Evolutionary conservation across 2,797 vertebrate species (phyloP).

Genomic region (Sibirionetta formosa): DNA sequence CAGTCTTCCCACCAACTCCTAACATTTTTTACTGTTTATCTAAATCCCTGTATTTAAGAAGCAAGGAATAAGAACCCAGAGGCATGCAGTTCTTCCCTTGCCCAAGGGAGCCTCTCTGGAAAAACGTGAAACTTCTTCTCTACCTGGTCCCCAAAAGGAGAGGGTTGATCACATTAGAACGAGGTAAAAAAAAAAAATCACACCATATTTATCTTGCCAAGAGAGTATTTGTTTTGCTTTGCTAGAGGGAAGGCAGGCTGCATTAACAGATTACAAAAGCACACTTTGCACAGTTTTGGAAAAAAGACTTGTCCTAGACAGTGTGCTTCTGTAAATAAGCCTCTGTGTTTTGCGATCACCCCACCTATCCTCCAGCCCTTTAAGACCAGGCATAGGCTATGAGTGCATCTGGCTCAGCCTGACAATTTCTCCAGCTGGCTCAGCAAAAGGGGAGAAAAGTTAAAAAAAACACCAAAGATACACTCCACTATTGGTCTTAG

Average conservation of each 20-base stretch:
- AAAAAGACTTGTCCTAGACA: not conserved
- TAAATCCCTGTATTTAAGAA: not conserved
- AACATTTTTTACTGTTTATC: not conserved
- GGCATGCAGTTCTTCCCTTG: not conserved
- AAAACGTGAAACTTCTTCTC: slow-evolving; percentile 7
- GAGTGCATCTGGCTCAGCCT: not conserved
- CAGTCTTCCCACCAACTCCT: not conserved
- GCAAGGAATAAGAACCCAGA: not conserved
- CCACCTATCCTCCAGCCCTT: not conserved
- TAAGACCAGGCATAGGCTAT: not conserved
- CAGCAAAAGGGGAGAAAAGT: not conserved
- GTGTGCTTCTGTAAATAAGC: slow-evolving; percentile 48
- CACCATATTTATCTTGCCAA: not conserved
- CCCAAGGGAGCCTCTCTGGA: not conserved
- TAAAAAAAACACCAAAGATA: not conserved
- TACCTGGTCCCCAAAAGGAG: not conserved
- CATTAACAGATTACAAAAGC: not conserved
- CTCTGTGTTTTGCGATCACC: not conserved
- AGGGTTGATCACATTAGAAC: not conserved
- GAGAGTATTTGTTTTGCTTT: not conserved
- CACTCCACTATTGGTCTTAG: not conserved
- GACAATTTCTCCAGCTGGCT: not conserved
- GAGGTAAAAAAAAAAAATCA: not conserved
- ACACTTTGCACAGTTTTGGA: not conserved
- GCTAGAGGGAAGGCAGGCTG: not conserved